These are phyloP conservation scores for Schizothorax lantsangensis DNA, from an alignment of 2,797 vertebrate species.

Conservation along the genomic window DNA sequence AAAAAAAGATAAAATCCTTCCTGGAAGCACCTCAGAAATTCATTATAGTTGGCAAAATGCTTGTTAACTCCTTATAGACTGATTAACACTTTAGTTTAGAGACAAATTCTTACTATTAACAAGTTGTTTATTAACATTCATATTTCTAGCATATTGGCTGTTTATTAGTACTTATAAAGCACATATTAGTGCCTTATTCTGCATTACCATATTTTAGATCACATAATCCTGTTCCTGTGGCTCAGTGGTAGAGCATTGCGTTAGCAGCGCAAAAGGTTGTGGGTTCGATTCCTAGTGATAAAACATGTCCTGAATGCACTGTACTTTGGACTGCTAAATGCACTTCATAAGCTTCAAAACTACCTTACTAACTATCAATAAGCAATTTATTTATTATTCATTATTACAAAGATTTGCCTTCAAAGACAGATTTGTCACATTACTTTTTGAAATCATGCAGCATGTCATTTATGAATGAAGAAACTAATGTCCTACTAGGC, in stretches of 20 bases:
- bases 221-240: too few species aligned
- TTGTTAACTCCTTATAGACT: too few species aligned
- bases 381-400: neutral
- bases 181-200: neutral
- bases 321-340: too few species aligned
- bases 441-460: neutral
- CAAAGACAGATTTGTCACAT: neutral
- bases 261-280: too few species aligned
- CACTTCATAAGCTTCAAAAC: too few species aligned
- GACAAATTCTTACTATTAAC: too few species aligned
- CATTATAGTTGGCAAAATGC: conserved; percentile 18
- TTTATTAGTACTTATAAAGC: neutral
- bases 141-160: too few species aligned
- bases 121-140: too few species aligned
- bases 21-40: conserved; percentile 34
- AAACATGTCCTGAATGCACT: too few species aligned
- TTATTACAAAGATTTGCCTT: neutral
- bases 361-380: neutral
- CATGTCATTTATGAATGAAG: neutral
- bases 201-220: neutral
- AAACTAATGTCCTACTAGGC: neutral
- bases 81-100: too few species aligned
- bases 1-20: conserved; percentile 11
- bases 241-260: too few species aligned
- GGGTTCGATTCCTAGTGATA: too few species aligned